Evolutionary conservation across 2,797 vertebrate genomes (phyloP), one percentile per base, ranked within the genome.

Genomic region (Mionectes olivaceus): DNA sequence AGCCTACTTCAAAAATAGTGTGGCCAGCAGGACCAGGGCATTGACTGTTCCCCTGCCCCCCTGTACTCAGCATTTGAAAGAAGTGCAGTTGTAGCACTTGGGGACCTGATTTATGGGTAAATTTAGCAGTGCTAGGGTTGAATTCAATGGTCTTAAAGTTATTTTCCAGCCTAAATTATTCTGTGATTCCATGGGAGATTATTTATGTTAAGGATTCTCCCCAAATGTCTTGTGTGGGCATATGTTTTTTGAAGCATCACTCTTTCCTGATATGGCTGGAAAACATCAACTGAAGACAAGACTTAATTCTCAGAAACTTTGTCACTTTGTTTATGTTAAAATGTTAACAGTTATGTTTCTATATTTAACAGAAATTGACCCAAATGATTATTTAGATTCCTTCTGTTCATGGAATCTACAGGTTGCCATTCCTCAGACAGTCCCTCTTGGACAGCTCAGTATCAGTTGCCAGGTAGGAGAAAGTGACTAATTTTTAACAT

Each of bases 51-150:
- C 37, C 8, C 52, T 59, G n/a, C 22, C 22, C 19, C 37, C 8
- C 52, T 59, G n/a, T 25, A 0, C 67, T 59, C 0, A 0, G 32
- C 23, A 21, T 10, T 27, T 82, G 32, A 41, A 55, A 68, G 39
- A 23, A 10, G 6, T 12, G 5, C 7, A 41, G 4, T 7, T 81
- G 14, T 47, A 18, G 30, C 30, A 35, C 1, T 35, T 61, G 27
- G 32, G 3, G 32, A 47, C 2, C 23, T 32, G 25, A 41, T 60
- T 74, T 32, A 22, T 60, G 37, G 17, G 14, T 19, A 28, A 25
- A 44, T 9, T 25, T 59, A 37, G 15, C 6, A 68, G 23, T 35
- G 16, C 32, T 61, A 9, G 7, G 11, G 27, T 37, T 43, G 27
- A 4, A n/a, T 32, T 49, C 43, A 55, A 16, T 43, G 27, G 19